A percentile compares a stretch with the other conserved stretches of the same genome.
These are phyloP conservation scores for Panagrolaimus sp. DNA, from an alignment of 1,140 invertebrate species.

Conservation along the genomic window DNA sequence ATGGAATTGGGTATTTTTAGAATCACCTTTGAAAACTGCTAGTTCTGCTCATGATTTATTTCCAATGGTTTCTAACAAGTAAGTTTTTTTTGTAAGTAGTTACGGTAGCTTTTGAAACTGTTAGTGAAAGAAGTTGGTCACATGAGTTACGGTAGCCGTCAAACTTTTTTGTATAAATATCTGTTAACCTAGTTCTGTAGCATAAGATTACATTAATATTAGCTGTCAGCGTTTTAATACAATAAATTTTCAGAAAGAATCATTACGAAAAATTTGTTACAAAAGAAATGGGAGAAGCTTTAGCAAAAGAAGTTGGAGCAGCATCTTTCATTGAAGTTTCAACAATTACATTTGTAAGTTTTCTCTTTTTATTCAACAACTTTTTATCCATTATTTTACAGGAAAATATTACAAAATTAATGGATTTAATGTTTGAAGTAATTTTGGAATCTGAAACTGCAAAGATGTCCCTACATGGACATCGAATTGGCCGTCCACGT, in stretches of 20 bases:
- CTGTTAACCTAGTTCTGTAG: no score
- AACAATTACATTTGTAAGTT: constrained; percentile 14
- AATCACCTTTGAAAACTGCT: no score
- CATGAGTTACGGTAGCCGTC: no score
- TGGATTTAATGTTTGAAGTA: constrained; percentile 1
- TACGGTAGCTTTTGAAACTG: not conserved
- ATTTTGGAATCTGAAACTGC: constrained; percentile 11
- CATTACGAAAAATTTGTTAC: not conserved
- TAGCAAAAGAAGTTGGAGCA: constrained; percentile 3
- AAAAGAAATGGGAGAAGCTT: constrained; percentile 10
- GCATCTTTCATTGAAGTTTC: constrained; percentile 16
- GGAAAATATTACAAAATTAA: constrained; percentile 9
- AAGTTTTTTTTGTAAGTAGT: not conserved
- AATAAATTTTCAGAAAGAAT: not conserved
- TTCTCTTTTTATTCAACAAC: not conserved
- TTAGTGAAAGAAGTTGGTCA: no score
- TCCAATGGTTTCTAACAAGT: not conserved
- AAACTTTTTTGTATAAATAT: no score
- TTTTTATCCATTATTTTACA: not conserved
- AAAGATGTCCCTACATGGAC: constrained; percentile 11
- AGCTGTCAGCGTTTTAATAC: no score
- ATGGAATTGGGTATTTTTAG: no score
- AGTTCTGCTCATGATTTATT: no score
- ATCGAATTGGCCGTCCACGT: constrained; percentile 5
- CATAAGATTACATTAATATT: no score